Base-by-base conservation (phyloP, 2,113 vertebrate species). In the Sigmodon hispidus region DNA sequence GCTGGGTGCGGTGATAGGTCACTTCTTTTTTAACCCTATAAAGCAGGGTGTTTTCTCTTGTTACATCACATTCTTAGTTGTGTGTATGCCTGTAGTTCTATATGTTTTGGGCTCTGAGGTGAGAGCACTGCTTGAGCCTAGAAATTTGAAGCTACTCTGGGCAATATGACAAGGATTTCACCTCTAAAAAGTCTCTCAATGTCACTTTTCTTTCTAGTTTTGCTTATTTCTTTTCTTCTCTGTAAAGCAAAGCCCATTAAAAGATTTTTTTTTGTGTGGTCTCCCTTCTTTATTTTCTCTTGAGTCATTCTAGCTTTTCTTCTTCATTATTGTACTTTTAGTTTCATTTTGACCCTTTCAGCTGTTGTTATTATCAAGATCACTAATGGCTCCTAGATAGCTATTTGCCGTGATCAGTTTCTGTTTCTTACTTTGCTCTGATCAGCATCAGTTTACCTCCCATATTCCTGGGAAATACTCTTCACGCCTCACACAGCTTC, bases 171-270 rank as follows among this genome's bases (percentile, higher is more conserved):
- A 75, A 61, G 87, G 36, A 34, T 34, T 12, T 45, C 19, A 63
- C 11, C 21, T 89, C 43, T 77, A 75, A 89, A 69, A 76, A 73
- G 79, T 5, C 55, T 73, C 63, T 65, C 70, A 61, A 87, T 5
- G 31, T 17, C 8, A 67, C 31, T 90, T 94, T 91, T 24, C 48
- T n/a, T 89, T 93, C 5, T 61, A 72, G 31, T 40, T 34, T 63
- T 94, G 19, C n/a, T 94, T 63, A 65, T 95, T 91, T 96, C 34
- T 95, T 95, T 90, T 31, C 21, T 94, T 94, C 43, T 6, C 22
- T 91, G 72, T 91, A 89, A 85, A 91, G 55, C 45, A 94, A 50
- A 89, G 70, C 34, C 80, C 55, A 13, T 81, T 52, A 72, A 72
- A 77, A 83, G 55, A 70, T 89, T 90, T 61, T 26, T 90, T 15